A percentile compares a stretch with the other conserved stretches of the same genome.
phyloP scores from a whole-genome alignment of 2,888 invertebrate species.

The Gasteruption jaculator region DNA sequence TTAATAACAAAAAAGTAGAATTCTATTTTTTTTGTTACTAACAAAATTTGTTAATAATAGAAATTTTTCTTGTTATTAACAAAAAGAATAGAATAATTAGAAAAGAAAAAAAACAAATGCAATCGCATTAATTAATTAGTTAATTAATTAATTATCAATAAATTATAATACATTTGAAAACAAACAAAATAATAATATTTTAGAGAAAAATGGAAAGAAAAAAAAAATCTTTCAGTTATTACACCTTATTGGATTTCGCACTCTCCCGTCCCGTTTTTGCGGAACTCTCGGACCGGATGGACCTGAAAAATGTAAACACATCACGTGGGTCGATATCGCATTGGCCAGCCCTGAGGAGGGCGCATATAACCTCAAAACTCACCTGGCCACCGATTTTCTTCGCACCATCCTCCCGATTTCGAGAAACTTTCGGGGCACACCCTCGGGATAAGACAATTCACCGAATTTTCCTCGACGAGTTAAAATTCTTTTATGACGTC shows the following conservation, averaged over 20 bases:
- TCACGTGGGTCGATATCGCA: too few relatives aligned
- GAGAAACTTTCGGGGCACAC: conserved; percentile 17
- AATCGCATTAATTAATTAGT: background rate
- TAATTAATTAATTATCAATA: background rate
- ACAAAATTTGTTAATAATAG: background rate
- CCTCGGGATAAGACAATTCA: conserved; percentile 8
- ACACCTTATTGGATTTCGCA: too few relatives aligned
- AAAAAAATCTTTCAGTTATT: too few relatives aligned
- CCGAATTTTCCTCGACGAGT: background rate
- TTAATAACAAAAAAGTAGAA: background rate
- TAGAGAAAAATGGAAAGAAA: too few relatives aligned
- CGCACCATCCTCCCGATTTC: too few relatives aligned
- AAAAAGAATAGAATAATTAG: background rate
- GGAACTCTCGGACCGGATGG: too few relatives aligned
- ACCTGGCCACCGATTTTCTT: conserved; percentile 30
- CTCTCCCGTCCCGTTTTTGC: too few relatives aligned
- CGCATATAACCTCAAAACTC: conserved; percentile 15
- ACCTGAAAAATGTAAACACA: too few relatives aligned
- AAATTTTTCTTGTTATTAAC: background rate
- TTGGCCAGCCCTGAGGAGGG: too few relatives aligned
- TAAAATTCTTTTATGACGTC: background rate
- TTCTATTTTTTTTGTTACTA: background rate
- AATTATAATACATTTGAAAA: background rate
- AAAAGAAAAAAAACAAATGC: too few relatives aligned
- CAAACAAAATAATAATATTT: background rate